phyloP scores from a whole-genome alignment of 2,888 invertebrate genomes.

The Halictus quadricinctus region DNA sequence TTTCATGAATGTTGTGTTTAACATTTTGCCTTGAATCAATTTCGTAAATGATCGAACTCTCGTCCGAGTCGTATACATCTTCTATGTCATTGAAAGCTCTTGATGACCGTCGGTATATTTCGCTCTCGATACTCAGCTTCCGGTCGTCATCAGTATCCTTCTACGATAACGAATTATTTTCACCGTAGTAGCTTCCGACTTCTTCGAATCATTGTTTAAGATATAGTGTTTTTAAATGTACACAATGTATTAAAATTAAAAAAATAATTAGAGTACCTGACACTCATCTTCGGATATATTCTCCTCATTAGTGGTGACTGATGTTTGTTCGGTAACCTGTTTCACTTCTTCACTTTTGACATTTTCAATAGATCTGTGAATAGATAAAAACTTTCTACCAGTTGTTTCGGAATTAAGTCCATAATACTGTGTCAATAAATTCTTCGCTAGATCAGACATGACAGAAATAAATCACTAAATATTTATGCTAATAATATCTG shows the following conservation, averaged over 20 bases:
- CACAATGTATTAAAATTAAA: neutral
- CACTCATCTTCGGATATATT: conserved; percentile 41
- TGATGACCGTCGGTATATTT: conserved; percentile 25
- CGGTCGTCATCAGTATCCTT: conserved; percentile 9
- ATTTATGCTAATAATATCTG: neutral
- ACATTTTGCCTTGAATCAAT: conserved; percentile 42
- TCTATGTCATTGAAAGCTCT: conserved; percentile 23
- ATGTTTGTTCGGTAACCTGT: conserved; percentile 37
- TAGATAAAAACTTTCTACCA: conserved; percentile 55
- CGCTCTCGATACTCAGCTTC: neutral
- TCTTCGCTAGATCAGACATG: conserved; percentile 68
- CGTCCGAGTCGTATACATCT: neutral
- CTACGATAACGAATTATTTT: conserved; percentile 13
- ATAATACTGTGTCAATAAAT: conserved; percentile 70
- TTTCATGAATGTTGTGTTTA: conserved; percentile 16
- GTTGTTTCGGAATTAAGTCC: conserved; percentile 61
- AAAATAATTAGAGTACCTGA: conserved; percentile 35
- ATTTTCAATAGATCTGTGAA: conserved; percentile 58
- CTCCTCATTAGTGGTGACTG: conserved; percentile 44
- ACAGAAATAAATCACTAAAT: neutral
- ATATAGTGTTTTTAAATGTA: neutral
- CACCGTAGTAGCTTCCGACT: neutral
- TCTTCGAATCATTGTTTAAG: neutral
- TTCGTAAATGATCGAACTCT: conserved; percentile 18
- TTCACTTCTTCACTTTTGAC: conserved; percentile 38